A percentile compares a stretch with the other conserved stretches of the same genome.
Conservation (phyloP, 30 jellyfish, hydroid and myxozoan species). For the Aurelia aurita region DNA sequence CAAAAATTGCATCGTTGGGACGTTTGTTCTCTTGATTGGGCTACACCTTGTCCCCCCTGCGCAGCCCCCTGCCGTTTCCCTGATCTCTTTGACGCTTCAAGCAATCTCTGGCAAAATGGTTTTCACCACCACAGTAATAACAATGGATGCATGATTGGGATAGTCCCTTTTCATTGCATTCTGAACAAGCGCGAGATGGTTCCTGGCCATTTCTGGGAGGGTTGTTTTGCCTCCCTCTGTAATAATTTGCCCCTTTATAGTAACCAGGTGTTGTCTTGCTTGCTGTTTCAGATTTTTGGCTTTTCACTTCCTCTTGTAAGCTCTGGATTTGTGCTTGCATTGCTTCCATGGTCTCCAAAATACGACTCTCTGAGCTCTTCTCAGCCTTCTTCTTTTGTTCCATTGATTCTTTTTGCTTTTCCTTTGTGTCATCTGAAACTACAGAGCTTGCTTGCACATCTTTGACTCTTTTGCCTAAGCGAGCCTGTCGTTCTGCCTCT, state of each 20-base stretch:
- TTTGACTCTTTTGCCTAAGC: too few species aligned
- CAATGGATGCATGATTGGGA: background rate
- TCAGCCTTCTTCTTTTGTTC: too few species aligned
- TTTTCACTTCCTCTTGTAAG: conserved; percentile 9
- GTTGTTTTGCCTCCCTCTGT: background rate
- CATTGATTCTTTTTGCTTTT: too few species aligned
- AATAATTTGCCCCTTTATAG: background rate
- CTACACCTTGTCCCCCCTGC: conserved; percentile 30
- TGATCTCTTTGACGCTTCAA: background rate
- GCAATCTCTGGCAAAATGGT: conserved; percentile 17
- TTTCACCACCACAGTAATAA: background rate
- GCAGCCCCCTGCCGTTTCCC: conserved; percentile 39
- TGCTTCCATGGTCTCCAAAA: conserved; percentile 20
- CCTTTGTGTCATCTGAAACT: too few species aligned
- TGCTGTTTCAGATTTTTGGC: background rate
- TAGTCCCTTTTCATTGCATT: background rate
- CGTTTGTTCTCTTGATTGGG: conserved; percentile 15
- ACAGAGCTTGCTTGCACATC: too few species aligned
- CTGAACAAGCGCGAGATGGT: background rate
- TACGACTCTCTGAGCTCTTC: background rate
- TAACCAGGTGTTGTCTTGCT: conserved; percentile 3
- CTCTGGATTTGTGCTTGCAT: conserved; percentile 17
- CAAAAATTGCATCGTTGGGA: conserved; percentile 25
- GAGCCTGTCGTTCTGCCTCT: too few species aligned
- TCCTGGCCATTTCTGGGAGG: background rate